Conservation (phyloP, 2,888 invertebrate species). For the Rhingia campestris region DNA sequence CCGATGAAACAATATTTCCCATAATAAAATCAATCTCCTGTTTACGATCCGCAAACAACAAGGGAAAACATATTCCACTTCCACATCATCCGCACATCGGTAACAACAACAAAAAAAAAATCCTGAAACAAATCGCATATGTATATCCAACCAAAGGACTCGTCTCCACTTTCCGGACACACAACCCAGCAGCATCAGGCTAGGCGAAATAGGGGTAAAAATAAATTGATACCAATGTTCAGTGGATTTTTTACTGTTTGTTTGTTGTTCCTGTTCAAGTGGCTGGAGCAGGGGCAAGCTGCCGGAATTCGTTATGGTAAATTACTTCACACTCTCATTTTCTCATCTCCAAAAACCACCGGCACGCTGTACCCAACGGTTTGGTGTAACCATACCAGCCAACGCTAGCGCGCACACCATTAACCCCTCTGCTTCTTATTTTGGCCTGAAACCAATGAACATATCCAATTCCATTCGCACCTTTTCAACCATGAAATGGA, state of each 20-base stretch:
- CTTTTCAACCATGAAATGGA: constrained; percentile 73
- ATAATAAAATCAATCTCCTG: constrained; percentile 74
- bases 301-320: constrained; percentile 72
- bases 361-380: constrained; percentile 49
- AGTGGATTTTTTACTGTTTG: constrained; percentile 22
- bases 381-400: neutral
- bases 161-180: constrained; percentile 47
- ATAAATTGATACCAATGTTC: constrained; percentile 62
- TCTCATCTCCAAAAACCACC: constrained; percentile 55
- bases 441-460: constrained; percentile 68
- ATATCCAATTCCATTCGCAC: constrained; percentile 73
- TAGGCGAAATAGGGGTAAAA: constrained; percentile 27
- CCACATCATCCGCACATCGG: constrained; percentile 47
- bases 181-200: neutral
- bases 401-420: neutral
- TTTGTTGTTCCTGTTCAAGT: constrained; percentile 6
- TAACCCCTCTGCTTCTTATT: neutral
- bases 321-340: constrained; percentile 72
- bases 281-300: neutral
- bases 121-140: constrained; percentile 1
- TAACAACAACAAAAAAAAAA: constrained; percentile 17
- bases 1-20: constrained; percentile 71
- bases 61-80: constrained; percentile 61
- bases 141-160: constrained; percentile 14
- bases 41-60: constrained; percentile 73